Evolutionary conservation across 2,797 vertebrate genomes (phyloP).

Genomic region (Anniella stebbinsi): DNA sequence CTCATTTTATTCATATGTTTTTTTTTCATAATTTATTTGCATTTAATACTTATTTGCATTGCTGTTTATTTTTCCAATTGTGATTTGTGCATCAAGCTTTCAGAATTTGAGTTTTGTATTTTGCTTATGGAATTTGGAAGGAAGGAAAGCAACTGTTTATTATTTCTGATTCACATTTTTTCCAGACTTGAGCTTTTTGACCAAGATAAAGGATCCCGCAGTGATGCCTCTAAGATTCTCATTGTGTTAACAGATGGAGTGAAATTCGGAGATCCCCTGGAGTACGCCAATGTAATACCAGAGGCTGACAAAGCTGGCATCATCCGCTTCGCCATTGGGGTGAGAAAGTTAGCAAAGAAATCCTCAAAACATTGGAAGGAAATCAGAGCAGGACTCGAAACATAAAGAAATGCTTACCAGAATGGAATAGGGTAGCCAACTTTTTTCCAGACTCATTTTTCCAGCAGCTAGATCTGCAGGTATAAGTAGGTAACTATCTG

Average conservation of each 20-base stretch:
- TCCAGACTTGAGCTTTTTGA: constrained; percentile 71
- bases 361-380: neutral
- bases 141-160: neutral
- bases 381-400: neutral
- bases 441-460: neutral
- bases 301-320: constrained; percentile 68
- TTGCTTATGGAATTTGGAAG: neutral
- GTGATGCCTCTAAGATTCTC: constrained; percentile 74
- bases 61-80: neutral
- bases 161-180: constrained; percentile 12
- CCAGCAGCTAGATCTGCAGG: neutral
- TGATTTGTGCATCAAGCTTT: neutral
- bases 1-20: neutral
- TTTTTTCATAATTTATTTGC: neutral
- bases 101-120: neutral
- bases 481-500: neutral
- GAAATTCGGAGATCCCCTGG: constrained; percentile 57
- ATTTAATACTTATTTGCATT: neutral
- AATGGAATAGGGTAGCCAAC: neutral
- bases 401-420: neutral
- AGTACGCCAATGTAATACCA: constrained; percentile 70
- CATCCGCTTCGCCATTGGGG: constrained; percentile 81
- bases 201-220: constrained; percentile 63
- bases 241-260: constrained; percentile 82
- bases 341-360: constrained; percentile 52